Conservation (phyloP, 2,113 vertebrate genomes). For the Phaethornis superciliosus region DNA sequence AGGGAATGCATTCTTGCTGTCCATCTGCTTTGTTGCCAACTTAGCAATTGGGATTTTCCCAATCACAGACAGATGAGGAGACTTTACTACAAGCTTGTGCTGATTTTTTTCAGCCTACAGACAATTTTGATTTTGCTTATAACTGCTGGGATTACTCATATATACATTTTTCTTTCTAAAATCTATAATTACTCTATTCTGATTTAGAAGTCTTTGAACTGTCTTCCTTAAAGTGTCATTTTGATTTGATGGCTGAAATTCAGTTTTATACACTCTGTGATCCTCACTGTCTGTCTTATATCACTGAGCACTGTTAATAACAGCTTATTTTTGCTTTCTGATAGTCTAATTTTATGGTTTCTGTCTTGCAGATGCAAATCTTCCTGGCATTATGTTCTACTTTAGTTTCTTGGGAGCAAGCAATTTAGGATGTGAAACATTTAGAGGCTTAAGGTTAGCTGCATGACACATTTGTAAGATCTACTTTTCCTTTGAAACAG, state of each 20-base stretch:
- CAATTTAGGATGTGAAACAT: background rate
- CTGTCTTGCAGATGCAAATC: background rate
- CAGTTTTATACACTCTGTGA: background rate
- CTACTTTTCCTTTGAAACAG: constrained; percentile 27
- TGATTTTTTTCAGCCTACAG: background rate
- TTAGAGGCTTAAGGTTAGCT: constrained; percentile 31
- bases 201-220: background rate
- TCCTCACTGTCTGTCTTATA: background rate
- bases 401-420: background rate
- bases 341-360: background rate
- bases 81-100: background rate
- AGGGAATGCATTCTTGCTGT: background rate
- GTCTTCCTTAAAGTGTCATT: background rate
- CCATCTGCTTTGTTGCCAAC: background rate
- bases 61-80: background rate
- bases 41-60: background rate
- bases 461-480: constrained; percentile 14
- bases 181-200: background rate
- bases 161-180: background rate
- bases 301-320: background rate
- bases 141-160: background rate
- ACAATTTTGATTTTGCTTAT: background rate
- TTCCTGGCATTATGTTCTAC: background rate
- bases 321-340: background rate
- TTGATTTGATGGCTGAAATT: background rate